These are phyloP conservation scores for Peromyscus nudipes DNA, from an alignment of 2,797 vertebrate species.

Conservation along the genomic window DNA sequence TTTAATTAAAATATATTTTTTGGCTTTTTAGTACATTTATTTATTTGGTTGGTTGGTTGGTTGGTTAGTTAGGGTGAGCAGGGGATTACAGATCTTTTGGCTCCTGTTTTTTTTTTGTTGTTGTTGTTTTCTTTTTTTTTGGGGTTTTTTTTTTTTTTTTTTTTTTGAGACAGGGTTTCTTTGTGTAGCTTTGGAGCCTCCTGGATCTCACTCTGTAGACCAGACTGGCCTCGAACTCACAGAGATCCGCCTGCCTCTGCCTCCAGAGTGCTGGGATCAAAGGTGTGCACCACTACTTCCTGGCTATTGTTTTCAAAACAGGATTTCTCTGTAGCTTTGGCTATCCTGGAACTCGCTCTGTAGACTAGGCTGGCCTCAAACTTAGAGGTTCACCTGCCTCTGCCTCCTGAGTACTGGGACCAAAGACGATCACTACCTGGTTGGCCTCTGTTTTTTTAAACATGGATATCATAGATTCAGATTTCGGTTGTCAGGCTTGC, in stretches of 20 bases:
- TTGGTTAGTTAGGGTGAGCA: not conserved
- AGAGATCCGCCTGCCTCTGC: too few relatives aligned
- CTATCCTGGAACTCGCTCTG: not conserved
- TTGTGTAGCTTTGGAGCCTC: too few relatives aligned
- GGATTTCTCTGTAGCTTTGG: not conserved
- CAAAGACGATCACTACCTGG: too few relatives aligned
- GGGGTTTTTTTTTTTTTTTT: too few relatives aligned
- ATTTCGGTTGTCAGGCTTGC: not conserved
- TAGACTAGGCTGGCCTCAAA: not conserved
- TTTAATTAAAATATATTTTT: not conserved
- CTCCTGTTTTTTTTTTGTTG: not conserved
- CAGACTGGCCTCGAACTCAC: too few relatives aligned
- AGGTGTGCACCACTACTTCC: too few relatives aligned
- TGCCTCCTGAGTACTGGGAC: too few relatives aligned
- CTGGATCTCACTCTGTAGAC: too few relatives aligned
- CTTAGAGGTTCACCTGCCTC: not conserved
- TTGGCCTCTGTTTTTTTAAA: not conserved
- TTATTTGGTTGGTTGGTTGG: not conserved
- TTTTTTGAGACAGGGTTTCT: too few relatives aligned
- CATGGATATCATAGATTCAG: not conserved
- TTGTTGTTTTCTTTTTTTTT: too few relatives aligned
- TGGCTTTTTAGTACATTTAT: not conserved
- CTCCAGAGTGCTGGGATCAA: too few relatives aligned
- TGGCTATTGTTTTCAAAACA: not conserved
- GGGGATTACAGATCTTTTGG: not conserved